Conservation (phyloP, 2,888 invertebrate species). For the Hoplodrina blanda region DNA sequence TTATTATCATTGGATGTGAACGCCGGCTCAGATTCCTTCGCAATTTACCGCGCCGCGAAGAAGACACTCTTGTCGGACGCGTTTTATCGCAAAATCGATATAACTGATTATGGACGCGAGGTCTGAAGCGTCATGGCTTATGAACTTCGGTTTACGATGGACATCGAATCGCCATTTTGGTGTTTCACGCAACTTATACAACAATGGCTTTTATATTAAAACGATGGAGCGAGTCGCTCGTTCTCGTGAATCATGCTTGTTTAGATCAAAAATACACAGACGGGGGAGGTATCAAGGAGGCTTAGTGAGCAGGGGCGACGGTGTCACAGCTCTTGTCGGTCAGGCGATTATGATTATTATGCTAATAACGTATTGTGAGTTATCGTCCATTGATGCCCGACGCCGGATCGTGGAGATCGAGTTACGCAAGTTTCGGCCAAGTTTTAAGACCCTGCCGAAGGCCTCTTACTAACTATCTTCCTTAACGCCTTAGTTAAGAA, state of each 20-base stretch:
- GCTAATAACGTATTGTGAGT: constrained; percentile 88
- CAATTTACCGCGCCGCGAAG: constrained; percentile 83
- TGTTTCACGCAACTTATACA: constrained; percentile 65
- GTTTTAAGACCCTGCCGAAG: constrained; percentile 89
- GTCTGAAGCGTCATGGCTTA: constrained; percentile 82
- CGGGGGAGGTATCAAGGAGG: constrained; percentile 41
- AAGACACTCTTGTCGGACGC: constrained; percentile 81
- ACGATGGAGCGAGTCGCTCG: constrained; percentile 40
- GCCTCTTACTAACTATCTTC: constrained; percentile 89
- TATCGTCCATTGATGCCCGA: constrained; percentile 82
- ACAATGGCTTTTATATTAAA: constrained; percentile 59
- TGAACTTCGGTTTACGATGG: constrained; percentile 84
- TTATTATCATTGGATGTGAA: constrained; percentile 91
- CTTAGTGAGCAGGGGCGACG: constrained; percentile 36
- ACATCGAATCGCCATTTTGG: constrained; percentile 75
- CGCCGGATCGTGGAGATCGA: constrained; percentile 84
- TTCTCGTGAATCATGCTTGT: constrained; percentile 37
- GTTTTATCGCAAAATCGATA: constrained; percentile 88
- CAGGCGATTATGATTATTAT: constrained; percentile 81
- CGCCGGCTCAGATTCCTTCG: constrained; percentile 88
- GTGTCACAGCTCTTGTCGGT: constrained; percentile 54
- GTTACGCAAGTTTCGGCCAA: constrained; percentile 87
- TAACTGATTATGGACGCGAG: constrained; percentile 82
- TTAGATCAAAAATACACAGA: constrained; percentile 41
- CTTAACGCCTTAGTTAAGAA: constrained; percentile 90